Evolutionary conservation across 2,113 vertebrate species (phyloP).

Genomic region (Peromyscus polionotus): DNA sequence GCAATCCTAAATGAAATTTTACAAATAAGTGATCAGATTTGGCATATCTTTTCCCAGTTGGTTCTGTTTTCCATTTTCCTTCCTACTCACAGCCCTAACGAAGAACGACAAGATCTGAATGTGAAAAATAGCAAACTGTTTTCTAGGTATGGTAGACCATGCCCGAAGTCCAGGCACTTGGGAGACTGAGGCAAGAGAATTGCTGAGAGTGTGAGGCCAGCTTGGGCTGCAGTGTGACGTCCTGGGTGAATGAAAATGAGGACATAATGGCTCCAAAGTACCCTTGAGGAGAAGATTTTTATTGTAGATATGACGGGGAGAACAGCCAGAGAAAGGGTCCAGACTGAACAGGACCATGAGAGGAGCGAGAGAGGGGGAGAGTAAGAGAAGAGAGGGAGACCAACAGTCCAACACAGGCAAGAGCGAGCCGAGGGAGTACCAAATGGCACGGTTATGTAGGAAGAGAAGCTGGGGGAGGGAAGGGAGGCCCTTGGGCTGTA

Average conservation of each 20-base stretch:
- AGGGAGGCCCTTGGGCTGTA: neutral
- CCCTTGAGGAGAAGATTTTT: neutral
- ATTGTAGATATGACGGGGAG: neutral
- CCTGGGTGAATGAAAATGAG: neutral
- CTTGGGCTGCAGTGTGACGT: neutral
- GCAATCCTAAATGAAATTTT: neutral
- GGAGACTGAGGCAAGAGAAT: neutral
- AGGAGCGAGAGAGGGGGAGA: neutral
- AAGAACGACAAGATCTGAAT: constrained; percentile 5
- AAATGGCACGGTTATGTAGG: neutral
- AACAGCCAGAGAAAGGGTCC: too few species aligned
- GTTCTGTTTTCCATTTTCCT: neutral
- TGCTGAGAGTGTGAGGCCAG: neutral
- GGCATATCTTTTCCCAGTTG: neutral
- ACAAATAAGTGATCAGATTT: neutral
- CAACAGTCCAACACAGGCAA: neutral
- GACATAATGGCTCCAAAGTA: too few species aligned
- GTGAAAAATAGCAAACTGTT: constrained; percentile 38
- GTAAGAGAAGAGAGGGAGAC: too few species aligned
- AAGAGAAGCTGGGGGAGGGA: neutral
- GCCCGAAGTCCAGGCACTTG: too few species aligned
- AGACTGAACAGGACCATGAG: neutral
- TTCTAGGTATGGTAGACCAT: neutral
- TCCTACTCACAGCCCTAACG: neutral
- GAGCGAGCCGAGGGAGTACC: neutral